Base-by-base conservation (phyloP, 2,888 invertebrate genomes). In the Micropterix aruncella region DNA sequence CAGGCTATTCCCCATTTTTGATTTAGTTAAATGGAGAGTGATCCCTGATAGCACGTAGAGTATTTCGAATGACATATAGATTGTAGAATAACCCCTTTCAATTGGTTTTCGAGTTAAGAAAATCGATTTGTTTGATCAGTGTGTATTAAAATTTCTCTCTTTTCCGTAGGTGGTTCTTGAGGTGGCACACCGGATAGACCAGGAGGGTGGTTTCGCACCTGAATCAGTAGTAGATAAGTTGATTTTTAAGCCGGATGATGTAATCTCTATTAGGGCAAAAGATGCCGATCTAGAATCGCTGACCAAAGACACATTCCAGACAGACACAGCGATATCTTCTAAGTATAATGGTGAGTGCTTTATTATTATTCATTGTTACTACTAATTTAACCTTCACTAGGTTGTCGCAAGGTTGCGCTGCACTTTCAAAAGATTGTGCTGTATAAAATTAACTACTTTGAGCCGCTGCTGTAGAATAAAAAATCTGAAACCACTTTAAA, bases 241-340 rank as follows among this genome's bases (percentile, higher is more conserved):
- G 53, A 84, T 94, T 58, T 89, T 94, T 66, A 84, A 83, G 57
- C 77, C 83, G 43, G 77, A 79, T 57, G 90, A 92, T 66, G 82
- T 94, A 59, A 83, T 92, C 50, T 81, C 78, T 57, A 81, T 94
- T 61, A 77, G 78, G 51, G 86, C 86, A 40, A 77, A 77, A 61
- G 86, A 92, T 66, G 83, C 90, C 19, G 93, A 94, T 65, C 70
- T 91, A 54, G 89, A 91, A 55, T 92, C 83, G 68, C 91, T 92
- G 48, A 85, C 83, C 27, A 83, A 83, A 61, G 91, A 90, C 68
- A 79, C 82, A 43, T 92, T 92, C 62, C 84, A 85, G 65, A 93
- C 90, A 12, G 94, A 94, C 60, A 78, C 82, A 50, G 88, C 86
- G 51, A 94, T 95, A 56, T 27, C n/a, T n/a, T 87, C 84, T 61